Percentiles rank a stretch among this genome's conserved stretches.
These are phyloP conservation scores for Pteropus rufus DNA, from an alignment of 2,797 vertebrate species.

Conservation along the genomic window DNA sequence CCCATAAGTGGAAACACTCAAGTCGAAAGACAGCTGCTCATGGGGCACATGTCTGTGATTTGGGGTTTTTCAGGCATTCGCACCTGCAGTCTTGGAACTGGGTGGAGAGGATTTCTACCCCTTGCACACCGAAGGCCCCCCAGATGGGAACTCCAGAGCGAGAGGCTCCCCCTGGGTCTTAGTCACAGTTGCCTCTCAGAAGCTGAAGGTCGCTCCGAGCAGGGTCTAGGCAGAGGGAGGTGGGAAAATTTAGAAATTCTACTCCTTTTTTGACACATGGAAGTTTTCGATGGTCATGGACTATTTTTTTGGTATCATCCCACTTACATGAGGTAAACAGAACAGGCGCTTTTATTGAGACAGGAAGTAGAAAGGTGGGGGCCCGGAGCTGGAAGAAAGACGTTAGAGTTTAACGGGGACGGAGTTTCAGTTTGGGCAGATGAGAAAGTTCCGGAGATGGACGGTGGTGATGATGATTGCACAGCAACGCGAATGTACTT, in stretches of 20 bases:
- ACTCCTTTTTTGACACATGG: not conserved
- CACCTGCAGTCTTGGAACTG: not conserved
- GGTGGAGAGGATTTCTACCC: not conserved
- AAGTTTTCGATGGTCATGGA: not conserved
- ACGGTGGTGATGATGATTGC: too few species aligned
- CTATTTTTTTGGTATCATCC: not conserved
- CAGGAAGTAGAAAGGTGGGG: not conserved
- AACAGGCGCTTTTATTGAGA: not conserved
- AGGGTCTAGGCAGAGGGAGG: not conserved
- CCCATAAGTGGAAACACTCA: not conserved
- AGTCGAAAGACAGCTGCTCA: not conserved
- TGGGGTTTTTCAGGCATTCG: not conserved
- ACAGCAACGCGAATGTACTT: not conserved
- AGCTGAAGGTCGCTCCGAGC: not conserved
- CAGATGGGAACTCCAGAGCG: not conserved
- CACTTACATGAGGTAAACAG: not conserved
- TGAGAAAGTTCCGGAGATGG: not conserved
- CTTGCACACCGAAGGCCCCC: not conserved
- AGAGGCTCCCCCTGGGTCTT: too few species aligned
- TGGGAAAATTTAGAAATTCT: not conserved
- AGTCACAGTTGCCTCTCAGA: rapidly evolving
- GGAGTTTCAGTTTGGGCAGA: not conserved
- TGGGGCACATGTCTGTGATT: not conserved
- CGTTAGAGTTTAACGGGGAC: not conserved
- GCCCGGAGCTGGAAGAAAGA: too few species aligned